Base-by-base conservation (phyloP, 2,113 vertebrate genomes). In the Rhizomys pruinosus region DNA sequence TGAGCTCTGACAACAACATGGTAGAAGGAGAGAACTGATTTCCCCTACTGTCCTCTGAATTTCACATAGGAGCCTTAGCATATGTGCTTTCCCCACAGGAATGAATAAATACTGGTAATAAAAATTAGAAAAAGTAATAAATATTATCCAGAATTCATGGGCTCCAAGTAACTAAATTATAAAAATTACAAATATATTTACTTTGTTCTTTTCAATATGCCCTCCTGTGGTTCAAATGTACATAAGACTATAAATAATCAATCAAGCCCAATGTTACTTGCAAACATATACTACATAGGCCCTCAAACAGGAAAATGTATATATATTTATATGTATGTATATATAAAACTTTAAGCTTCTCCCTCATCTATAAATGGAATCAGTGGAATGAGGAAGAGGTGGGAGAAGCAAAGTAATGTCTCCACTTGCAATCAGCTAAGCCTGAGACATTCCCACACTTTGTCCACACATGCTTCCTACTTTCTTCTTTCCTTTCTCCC, bases 81-180 rank as follows among this genome's bases (percentile, higher is more conserved):
- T 52, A 52, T n/a, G n/a, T n/a, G 47, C 11, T 52, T 6, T 52
- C 47, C 47, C 47, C 11, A 52, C 47, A 52, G 6, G 47, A 52
- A 11, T 52, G 47, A 52, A 11, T 52, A 52, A 52, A 52, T 52
- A 52, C 47, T 7, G 6, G 47, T 52, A 52, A 52, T 52, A 52
- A 6, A 52, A 52, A 52, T 52, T 52, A 52, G 47, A 52, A 52
- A 52, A 15, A 79, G n/a, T n/a, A n/a, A n/a, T n/a, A n/a, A 86
- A 63, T 13, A 88, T 68, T 57, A 59, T 15, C 34, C 20, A 71
- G 34, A 25, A 92, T 47, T 44, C 59, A 61, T 25, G 37, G 25
- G 32, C 44, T 89, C 23, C 25, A 87, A 91, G 27, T 77, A 94
- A 87, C 1, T 47, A 74, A 94, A 84, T 64, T 44, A 89, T 66